phyloP scores from a whole-genome alignment of 2,888 invertebrate species.

The Protula sp. region DNA sequence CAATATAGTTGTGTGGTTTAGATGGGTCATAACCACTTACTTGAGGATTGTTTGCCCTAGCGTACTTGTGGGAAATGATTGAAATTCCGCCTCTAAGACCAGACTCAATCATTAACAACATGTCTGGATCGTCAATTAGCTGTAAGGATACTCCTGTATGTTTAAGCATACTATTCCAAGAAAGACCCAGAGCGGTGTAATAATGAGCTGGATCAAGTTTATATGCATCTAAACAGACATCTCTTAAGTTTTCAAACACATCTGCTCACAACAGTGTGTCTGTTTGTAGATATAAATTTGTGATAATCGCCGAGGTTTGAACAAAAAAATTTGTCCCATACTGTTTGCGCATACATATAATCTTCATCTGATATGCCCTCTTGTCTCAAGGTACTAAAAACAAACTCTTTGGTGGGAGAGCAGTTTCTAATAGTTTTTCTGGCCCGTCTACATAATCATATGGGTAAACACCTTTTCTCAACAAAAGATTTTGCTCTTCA shows the following conservation, averaged over 20 bases:
- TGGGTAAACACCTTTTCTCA: too few relatives aligned
- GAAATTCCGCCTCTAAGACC: conserved; percentile 7
- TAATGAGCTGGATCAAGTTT: conserved; percentile 29
- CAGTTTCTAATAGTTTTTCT: background rate
- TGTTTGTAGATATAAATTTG: conserved; percentile 6
- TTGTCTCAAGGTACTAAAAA: conserved; percentile 3
- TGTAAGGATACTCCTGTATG: conserved; percentile 26
- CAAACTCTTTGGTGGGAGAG: background rate
- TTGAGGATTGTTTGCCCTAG: conserved; percentile 1
- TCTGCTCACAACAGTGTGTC: conserved; percentile 4
- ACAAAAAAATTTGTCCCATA: conserved; percentile 1
- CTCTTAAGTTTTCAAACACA: conserved; percentile 11
- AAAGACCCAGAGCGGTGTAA: conserved; percentile 30
- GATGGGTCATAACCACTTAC: background rate
- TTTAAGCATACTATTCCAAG: conserved; percentile 33
- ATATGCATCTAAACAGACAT: conserved; percentile 25
- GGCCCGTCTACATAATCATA: conserved; percentile 5
- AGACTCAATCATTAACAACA: conserved; percentile 18
- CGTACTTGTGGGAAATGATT: background rate
- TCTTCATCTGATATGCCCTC: conserved; percentile 4
- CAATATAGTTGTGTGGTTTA: background rate
- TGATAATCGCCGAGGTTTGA: conserved; percentile 5
- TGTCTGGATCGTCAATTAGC: conserved; percentile 27
- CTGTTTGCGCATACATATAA: conserved; percentile 1
- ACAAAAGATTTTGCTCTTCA: too few relatives aligned